Evolutionary conservation across 1,140 invertebrate genomes (phyloP).

Genomic region (Papilio aristodemus): DNA sequence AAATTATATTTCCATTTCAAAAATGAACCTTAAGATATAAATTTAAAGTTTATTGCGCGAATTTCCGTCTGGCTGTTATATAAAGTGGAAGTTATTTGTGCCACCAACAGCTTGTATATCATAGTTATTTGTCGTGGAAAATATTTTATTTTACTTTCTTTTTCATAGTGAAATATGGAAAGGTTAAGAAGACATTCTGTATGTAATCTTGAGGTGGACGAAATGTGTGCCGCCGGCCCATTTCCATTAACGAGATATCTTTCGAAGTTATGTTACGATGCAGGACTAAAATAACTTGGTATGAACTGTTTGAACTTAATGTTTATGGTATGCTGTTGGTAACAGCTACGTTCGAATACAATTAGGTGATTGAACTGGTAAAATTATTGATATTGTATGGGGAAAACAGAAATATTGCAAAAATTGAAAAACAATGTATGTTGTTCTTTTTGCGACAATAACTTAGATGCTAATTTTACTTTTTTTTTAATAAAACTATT

Average conservation of each 20-base stretch:
- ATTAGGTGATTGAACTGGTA: neutral
- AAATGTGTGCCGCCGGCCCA: neutral
- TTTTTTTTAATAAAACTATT: too few relatives aligned
- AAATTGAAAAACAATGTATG: too few relatives aligned
- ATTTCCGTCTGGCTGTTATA: slow-evolving; percentile 55
- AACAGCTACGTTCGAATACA: neutral
- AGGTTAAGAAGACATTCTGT: neutral
- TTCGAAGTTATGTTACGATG: slow-evolving; percentile 18
- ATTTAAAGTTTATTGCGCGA: slow-evolving; percentile 58
- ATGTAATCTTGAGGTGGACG: slow-evolving; percentile 17
- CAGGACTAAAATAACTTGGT: neutral
- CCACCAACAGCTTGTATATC: slow-evolving; percentile 61
- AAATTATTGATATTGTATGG: neutral
- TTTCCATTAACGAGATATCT: slow-evolving; percentile 11
- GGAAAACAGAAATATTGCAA: too few relatives aligned
- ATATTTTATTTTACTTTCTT: slow-evolving; percentile 43
- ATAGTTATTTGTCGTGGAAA: slow-evolving; percentile 63
- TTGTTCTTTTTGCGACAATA: too few relatives aligned
- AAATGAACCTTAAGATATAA: slow-evolving; percentile 53
- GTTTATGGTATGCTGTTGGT: neutral
- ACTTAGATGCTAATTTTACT: too few relatives aligned
- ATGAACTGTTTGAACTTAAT: neutral
- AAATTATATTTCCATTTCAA: slow-evolving; percentile 37
- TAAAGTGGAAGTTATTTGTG: slow-evolving; percentile 55
- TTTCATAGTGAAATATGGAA: neutral